Evolutionary conservation across 2,888 invertebrate genomes (phyloP), one percentile per base, ranked within the genome.

Genomic region (Microctonus aethiopoides): DNA sequence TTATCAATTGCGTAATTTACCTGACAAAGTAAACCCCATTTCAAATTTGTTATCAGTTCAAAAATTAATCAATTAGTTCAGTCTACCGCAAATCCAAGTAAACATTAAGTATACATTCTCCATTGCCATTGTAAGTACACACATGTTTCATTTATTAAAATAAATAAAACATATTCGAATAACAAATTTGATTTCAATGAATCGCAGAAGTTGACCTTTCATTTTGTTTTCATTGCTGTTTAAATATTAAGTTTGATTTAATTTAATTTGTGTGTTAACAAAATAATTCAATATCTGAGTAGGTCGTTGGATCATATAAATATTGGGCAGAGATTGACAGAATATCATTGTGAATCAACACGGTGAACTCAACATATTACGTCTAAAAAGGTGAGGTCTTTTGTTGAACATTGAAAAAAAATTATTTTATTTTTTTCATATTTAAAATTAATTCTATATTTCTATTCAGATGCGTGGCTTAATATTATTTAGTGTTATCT

Each of bases 281-380:
- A 32, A 7, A 29, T 29, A 5, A 20, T 34, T 4, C 5, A 7
- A 46, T 16, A 46, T 46, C 16, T 16, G 46, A 16, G 20, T 3
- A 46, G 46, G 46, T 46, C 16, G 34, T 16, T 7, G 34, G 22
- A 59, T 59, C 20, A 36, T 59, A 59, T 59, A 59, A 59, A 59
- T 59, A 59, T 34, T 29, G 16, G 36, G 16, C 5, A 9, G 10
- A 16, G 22, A n/a, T 22, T 59, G 32, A 32, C 6, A 22, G 11
- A 22, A n/a, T n/a, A 32, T 57, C 34, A 46, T 39, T 39, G 39
- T 39, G n/a, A 13, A 57, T 20, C 32, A 5, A n/a, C n/a, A n/a
- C n/a, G n/a, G n/a, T n/a, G n/a, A n/a, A n/a, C n/a, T n/a, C n/a
- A n/a, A n/a, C n/a, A n/a, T n/a, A n/a, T n/a, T n/a, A n/a, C n/a